Base-by-base conservation (phyloP, 30 jellyfish, hydroid and myxozoan species). In the Chrysaora quinquecirrha region DNA sequence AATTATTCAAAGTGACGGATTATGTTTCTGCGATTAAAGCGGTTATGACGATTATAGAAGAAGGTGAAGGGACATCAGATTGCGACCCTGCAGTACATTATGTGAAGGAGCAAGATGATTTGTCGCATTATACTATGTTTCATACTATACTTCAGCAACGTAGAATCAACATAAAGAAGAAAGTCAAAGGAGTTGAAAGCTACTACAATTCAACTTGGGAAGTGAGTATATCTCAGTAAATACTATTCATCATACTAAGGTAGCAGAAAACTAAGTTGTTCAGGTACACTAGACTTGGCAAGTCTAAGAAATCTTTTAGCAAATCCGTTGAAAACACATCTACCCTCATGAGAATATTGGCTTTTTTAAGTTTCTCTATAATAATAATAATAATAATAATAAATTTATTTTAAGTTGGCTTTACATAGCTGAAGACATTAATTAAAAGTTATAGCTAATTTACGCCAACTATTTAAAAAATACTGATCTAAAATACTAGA, bases 31-130 rank as follows among this genome's bases (percentile, higher is more conserved):
- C 90, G 3, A 38, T 80, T 1, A 38, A 56, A 11, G 90, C 90
- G 35, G 23, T 80, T 16, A 80, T 64, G 69, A 48, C 69, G 32
- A 34, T 80, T 19, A 68, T 80, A 19, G 84, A 80, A 34, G 90
- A 80, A 24, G 90, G 90, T 7, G 90, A 80, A 58, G 90, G 90
- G 1, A 80, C 90, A 12, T 80, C 90, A 1, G 78, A 32, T 0
- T 80, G 90, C 54, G 90, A 80, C 47, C 90, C 90, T 1, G 69
- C 77, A 7, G 78, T 80, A 16, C 90, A 80, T 67, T 80, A 80
- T 29, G 20, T 48, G 14, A 66, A 68, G 50, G 52, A 67, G 12
- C 7, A 35, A 22, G 90, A 80, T 80, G 90, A 80, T 32, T 3
- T 80, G 25, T 80, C 90, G 12, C 90, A 80, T 66, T 66, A 80